Evolutionary conservation across 2,113 vertebrate genomes (phyloP), one percentile per base, ranked within the genome.

Genomic region (Hydrolagus affinis): DNA sequence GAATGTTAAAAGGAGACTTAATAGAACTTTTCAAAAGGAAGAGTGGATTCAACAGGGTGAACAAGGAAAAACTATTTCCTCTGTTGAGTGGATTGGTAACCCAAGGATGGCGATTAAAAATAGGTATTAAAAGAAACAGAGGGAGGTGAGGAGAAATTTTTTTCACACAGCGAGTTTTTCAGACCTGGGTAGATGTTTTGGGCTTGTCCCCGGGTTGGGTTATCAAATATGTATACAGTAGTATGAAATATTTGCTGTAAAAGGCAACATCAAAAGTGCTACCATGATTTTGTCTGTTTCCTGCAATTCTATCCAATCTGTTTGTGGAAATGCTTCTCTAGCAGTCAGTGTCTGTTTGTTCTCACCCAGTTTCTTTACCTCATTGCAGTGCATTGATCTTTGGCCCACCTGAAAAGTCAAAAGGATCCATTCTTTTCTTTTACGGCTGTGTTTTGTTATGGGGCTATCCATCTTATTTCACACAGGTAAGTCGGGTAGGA

Each of bases 381-480:
- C n/a, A 72, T 88, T 88, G 70, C 72, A 89, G 87, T 75, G 32
- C 74, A 15, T 83, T 85, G 86, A 21, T 89, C 23, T 87, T 88
- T 76, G 83, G 85, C 57, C 87, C 80, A 44, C 87, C 86, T 25
- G 77, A 85, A 59, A 88, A 87, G 87, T 88, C 86, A 60, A 91
- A 89, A 69, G 78, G 62, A 57, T 75, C 85, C 12, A 85, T 86
- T 17, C n/a, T 90, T 85, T 86, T 87, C 62, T 89, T 91, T 85
- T 86, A 88, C 11, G 28, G 70, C 23, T 87, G 86, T 85, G 77
- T 86, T 59, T 73, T 89, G 62, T 76, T 89, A 3, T 91, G 90
- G 88, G 87, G 85, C 57, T 89, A 89, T 72, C 86, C 89, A 75
- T 87, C 56, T 3, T 88, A 87, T 78, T 85, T 88, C 68, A 76